Evolutionary conservation across 2,113 vertebrate species (phyloP).

Genomic region (Misgurnus anguillicaudatus): DNA sequence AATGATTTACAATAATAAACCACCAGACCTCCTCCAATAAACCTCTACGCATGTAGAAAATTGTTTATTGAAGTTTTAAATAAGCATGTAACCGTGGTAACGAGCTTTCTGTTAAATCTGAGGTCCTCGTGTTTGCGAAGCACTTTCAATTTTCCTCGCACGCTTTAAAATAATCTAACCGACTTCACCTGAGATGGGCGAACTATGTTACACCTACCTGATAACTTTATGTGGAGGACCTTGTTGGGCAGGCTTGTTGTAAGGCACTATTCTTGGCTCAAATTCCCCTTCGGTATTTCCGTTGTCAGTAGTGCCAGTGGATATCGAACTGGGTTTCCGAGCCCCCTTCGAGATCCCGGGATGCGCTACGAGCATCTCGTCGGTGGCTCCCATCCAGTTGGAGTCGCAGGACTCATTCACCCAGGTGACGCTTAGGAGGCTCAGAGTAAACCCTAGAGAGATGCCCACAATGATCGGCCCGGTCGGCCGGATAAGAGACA

Average conservation of each 20-base stretch:
- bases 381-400: conserved; percentile 46
- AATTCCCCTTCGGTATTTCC: conserved; percentile 78
- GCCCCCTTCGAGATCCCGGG: conserved; percentile 78
- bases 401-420: conserved; percentile 85
- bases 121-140: neutral
- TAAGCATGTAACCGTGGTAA: neutral
- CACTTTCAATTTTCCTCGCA: neutral
- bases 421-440: conserved; percentile 88
- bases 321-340: conserved; percentile 85
- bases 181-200: neutral
- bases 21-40: neutral
- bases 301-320: conserved; percentile 58
- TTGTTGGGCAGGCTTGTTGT: conserved; percentile 79
- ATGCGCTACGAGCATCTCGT: conserved; percentile 55
- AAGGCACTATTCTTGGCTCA: conserved; percentile 86
- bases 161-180: neutral
- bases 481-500: conserved; percentile 85
- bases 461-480: conserved; percentile 90
- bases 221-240: conserved; percentile 86
- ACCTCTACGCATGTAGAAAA: too few relatives aligned
- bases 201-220: conserved; percentile 74
- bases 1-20: too few relatives aligned
- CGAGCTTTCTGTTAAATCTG: too few relatives aligned
- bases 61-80: neutral
- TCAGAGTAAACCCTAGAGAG: conserved; percentile 91